Percentiles rank a stretch among this genome's conserved stretches.
These are phyloP conservation scores for Cyclopterus lumpus DNA, from an alignment of 2,797 vertebrate genomes.

Conservation along the genomic window DNA sequence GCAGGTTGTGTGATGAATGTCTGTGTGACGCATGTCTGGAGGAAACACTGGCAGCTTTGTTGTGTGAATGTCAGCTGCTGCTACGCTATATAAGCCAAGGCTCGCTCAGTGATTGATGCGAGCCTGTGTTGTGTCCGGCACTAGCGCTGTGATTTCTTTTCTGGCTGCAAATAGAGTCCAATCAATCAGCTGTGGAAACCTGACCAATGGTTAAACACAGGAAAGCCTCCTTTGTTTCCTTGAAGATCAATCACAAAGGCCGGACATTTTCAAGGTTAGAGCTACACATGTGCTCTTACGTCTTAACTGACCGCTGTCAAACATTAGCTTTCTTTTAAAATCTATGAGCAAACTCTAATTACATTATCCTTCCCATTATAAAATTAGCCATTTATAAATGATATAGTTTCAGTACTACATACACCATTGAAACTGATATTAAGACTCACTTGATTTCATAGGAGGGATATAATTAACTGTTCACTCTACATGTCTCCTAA, in stretches of 20 bases:
- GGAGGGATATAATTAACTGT: conserved; percentile 44
- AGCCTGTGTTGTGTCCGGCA: conserved; percentile 55
- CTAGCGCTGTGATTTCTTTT: conserved; percentile 65
- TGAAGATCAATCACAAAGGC: conserved; percentile 65
- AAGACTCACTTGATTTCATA: conserved; percentile 42
- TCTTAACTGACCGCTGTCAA: conserved; percentile 48
- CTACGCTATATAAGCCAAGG: conserved; percentile 54
- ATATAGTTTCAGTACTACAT: conserved; percentile 1
- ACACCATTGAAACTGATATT: conserved; percentile 21
- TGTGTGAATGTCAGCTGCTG: conserved; percentile 72
- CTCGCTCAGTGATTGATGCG: conserved; percentile 77
- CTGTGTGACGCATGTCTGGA: conserved; percentile 47
- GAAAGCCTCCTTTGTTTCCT: conserved; percentile 71
- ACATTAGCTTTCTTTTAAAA: conserved; percentile 19
- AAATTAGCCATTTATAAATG: not conserved
- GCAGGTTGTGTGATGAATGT: conserved; percentile 46
- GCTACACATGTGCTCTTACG: conserved; percentile 39
- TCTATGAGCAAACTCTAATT: conserved; percentile 14
- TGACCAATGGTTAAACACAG: conserved; percentile 69
- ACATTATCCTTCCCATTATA: conserved; percentile 6
- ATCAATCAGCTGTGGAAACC: conserved; percentile 77
- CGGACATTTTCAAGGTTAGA: conserved; percentile 49
- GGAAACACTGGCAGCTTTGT: conserved; percentile 60
- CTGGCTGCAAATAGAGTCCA: conserved; percentile 65
- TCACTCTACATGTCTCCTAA: conserved; percentile 27